phyloP scores from a whole-genome alignment of 64 coral and sea anemone species.

The Acropora yongei region DNA sequence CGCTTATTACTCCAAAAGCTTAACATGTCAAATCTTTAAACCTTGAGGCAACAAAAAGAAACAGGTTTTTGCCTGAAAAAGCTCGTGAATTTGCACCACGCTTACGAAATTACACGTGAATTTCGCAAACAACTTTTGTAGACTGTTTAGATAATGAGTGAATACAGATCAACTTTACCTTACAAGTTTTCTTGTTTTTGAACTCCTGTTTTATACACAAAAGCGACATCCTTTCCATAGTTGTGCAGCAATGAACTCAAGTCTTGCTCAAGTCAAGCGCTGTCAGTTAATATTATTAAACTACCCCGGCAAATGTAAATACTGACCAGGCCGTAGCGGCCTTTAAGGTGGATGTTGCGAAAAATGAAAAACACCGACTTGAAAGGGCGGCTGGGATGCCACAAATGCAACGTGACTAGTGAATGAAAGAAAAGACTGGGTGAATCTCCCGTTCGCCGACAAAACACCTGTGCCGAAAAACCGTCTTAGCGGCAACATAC shows the following conservation, averaged over 20 bases:
- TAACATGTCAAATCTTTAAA: neutral
- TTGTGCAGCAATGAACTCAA: neutral
- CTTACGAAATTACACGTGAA: neutral
- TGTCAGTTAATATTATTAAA: too few species aligned
- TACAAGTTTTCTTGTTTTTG: neutral
- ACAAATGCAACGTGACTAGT: neutral
- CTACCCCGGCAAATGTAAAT: neutral
- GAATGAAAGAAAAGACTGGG: neutral
- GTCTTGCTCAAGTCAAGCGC: neutral
- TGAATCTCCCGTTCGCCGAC: neutral
- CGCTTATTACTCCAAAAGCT: neutral
- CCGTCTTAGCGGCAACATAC: neutral
- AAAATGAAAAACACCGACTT: neutral
- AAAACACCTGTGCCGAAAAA: conserved; percentile 7
- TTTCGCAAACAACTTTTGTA: neutral
- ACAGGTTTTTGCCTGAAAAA: neutral
- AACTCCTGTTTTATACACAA: conserved; percentile 1
- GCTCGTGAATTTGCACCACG: neutral
- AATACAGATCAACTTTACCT: conserved; percentile 15
- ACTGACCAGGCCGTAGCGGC: neutral
- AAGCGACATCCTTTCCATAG: neutral
- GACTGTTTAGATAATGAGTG: neutral
- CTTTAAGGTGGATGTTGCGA: neutral
- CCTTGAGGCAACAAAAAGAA: neutral
- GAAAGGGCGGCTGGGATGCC: neutral